Conservation (phyloP, 2,113 vertebrate species). For the Cyprichromis sp. region DNA sequence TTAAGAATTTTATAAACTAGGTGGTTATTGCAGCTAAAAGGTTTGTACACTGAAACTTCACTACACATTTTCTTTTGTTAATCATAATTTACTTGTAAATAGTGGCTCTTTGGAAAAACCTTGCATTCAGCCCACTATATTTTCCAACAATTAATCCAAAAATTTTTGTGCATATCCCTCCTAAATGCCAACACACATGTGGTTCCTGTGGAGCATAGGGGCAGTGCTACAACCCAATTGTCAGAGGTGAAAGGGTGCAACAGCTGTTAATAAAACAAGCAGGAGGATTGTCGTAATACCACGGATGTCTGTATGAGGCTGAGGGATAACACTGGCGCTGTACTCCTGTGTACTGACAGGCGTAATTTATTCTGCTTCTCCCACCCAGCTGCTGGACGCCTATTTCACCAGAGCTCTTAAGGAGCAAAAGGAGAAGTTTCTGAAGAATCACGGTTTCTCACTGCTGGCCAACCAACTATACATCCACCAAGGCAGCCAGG, state of each 20-base stretch:
- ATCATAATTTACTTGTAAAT: neutral
- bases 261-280: neutral
- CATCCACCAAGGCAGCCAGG: constrained; percentile 87
- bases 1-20: neutral
- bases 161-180: neutral
- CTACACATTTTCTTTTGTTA: neutral
- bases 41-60: neutral
- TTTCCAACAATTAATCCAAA: neutral
- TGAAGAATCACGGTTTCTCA: constrained; percentile 95
- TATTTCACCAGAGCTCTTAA: constrained; percentile 92
- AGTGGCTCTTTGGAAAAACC: neutral
- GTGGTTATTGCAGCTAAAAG: neutral
- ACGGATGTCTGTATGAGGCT: neutral
- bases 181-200: neutral
- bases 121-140: neutral
- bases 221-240: neutral
- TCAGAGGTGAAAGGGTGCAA: neutral
- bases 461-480: constrained; percentile 95
- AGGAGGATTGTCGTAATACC: neutral
- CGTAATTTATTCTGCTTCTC: neutral
- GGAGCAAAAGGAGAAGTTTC: constrained; percentile 94
- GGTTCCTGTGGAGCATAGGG: neutral
- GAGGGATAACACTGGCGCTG: neutral
- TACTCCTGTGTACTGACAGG: neutral
- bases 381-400: constrained; percentile 83